A percentile compares a stretch with the other conserved stretches of the same genome.
Evolutionary conservation across 2,113 vertebrate species (phyloP).

Genomic region (Pelobates fuscus): DNA sequence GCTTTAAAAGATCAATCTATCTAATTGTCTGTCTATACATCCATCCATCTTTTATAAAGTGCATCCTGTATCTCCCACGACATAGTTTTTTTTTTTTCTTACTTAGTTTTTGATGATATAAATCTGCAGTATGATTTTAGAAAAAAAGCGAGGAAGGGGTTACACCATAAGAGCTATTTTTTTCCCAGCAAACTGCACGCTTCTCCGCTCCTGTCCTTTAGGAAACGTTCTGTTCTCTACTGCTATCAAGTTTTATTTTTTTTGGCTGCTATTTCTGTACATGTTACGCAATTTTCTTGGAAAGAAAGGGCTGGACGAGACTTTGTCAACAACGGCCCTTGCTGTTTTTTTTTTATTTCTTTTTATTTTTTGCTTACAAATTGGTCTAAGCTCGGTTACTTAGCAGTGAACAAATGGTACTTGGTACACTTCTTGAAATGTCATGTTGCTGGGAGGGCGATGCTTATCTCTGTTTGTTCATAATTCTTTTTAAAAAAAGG

Average conservation of each 20-base stretch:
- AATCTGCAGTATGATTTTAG: background rate
- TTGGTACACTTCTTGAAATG: no score
- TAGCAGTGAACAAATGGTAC: background rate
- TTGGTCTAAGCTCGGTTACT: constrained; percentile 30
- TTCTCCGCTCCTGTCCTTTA: constrained; percentile 47
- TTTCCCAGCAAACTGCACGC: constrained; percentile 43
- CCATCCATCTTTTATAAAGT: no score
- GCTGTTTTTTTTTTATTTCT: constrained; percentile 22
- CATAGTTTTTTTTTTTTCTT: background rate
- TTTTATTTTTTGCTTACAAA: constrained; percentile 32
- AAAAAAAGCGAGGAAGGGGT: background rate
- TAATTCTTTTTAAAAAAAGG: no score
- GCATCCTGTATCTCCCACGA: no score
- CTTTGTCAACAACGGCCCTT: constrained; percentile 46
- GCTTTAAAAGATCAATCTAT: no score
- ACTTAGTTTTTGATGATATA: background rate
- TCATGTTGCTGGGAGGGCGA: no score
- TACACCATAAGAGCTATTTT: constrained; percentile 41
- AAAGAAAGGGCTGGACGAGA: constrained; percentile 49
- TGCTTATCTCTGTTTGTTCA: no score
- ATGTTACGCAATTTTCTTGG: constrained; percentile 51
- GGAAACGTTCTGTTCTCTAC: constrained; percentile 50
- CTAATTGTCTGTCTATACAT: no score
- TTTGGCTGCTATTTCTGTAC: constrained; percentile 52
- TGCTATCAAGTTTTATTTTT: constrained; percentile 52